Conservation (phyloP, 2,888 invertebrate species). For the Macroteleia sp. region DNA sequence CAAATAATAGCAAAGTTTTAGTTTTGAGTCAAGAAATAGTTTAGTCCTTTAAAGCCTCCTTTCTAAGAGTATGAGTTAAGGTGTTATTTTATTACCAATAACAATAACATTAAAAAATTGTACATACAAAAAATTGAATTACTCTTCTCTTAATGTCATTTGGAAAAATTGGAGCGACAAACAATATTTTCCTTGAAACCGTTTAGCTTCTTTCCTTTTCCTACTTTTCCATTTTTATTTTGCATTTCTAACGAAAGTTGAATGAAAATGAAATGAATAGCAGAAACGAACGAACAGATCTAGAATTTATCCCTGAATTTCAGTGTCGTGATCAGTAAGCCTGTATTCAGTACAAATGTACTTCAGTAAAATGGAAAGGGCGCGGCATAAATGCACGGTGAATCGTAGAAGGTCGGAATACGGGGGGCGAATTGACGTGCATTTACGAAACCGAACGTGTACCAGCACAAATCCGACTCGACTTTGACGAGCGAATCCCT, state of each 20-base stretch:
- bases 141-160: too few relatives aligned
- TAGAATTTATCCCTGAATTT: constrained; percentile 20
- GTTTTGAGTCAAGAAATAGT: too few relatives aligned
- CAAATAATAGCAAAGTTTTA: too few relatives aligned
- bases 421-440: constrained; percentile 75
- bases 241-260: constrained; percentile 38
- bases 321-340: constrained; percentile 46
- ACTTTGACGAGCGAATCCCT: constrained; percentile 69
- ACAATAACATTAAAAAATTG: too few relatives aligned
- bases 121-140: too few relatives aligned
- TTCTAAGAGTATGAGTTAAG: too few relatives aligned
- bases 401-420: constrained; percentile 44
- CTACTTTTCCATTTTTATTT: constrained; percentile 18
- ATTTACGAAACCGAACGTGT: constrained; percentile 74
- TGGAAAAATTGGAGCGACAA: background rate
- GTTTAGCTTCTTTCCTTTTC: background rate
- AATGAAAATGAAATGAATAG: constrained; percentile 59
- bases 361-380: constrained; percentile 66
- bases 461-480: constrained; percentile 66
- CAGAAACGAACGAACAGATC: constrained; percentile 42
- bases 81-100: too few relatives aligned
- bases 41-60: too few relatives aligned
- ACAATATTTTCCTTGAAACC: background rate
- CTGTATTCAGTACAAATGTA: constrained; percentile 66
- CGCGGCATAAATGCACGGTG: constrained; percentile 64